Conservation (phyloP, 1,140 invertebrate genomes). For the Wasmannia auropunctata region DNA sequence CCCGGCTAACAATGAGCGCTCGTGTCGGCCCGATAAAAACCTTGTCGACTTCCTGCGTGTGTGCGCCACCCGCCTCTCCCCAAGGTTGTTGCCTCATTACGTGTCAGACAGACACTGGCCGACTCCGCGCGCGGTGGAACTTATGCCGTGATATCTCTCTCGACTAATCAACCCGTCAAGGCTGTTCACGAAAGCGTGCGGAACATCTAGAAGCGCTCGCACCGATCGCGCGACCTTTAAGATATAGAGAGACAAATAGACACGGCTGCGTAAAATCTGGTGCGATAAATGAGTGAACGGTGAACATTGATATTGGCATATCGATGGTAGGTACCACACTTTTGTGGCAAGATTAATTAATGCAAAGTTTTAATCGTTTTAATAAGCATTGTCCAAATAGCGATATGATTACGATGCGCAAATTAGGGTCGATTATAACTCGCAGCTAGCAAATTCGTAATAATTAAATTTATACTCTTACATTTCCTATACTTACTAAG, state of each 20-base stretch:
- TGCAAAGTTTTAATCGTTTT: neutral
- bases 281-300: neutral
- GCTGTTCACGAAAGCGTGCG: slow-evolving; percentile 59
- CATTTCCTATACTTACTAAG: neutral
- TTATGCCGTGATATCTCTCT: slow-evolving; percentile 68
- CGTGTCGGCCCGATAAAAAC: slow-evolving; percentile 82
- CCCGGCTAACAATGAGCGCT: slow-evolving; percentile 62
- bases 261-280: neutral
- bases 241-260: neutral
- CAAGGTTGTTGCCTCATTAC: slow-evolving; percentile 82
- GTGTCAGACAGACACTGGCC: slow-evolving; percentile 72
- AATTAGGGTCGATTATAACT: neutral
- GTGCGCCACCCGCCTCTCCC: slow-evolving; percentile 81
- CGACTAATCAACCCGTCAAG: slow-evolving; percentile 78
- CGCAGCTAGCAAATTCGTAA: neutral
- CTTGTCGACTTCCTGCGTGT: slow-evolving; percentile 85
- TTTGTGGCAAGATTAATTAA: neutral
- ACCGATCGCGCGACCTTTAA: slow-evolving; percentile 29
- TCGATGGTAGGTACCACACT: neutral
- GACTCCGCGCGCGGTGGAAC: slow-evolving; percentile 29
- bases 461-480: neutral
- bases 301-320: neutral
- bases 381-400: neutral
- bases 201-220: slow-evolving; percentile 20
- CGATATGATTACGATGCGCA: neutral